These are phyloP conservation scores for Pheosia gnoma DNA, from an alignment of 2,888 invertebrate genomes.

Conservation along the genomic window DNA sequence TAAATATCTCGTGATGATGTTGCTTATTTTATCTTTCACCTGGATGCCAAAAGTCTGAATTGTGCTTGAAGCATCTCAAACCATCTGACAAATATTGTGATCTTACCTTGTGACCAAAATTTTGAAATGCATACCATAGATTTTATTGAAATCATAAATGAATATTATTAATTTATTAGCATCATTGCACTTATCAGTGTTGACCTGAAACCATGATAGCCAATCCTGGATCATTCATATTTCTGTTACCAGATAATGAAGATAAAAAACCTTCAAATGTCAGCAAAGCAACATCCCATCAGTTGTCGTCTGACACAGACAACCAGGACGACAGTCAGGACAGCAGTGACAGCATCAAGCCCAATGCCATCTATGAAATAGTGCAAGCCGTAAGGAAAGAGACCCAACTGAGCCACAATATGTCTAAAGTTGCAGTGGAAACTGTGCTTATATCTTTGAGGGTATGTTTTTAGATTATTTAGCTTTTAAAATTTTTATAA, in stretches of 20 bases:
- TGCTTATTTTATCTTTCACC: no score
- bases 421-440: slow-evolving; percentile 92
- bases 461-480: slow-evolving; percentile 46
- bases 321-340: slow-evolving; percentile 80
- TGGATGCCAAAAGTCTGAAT: no score
- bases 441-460: slow-evolving; percentile 86
- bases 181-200: no score
- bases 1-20: no score
- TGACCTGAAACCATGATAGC: no score
- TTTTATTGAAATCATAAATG: no score
- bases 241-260: slow-evolving; percentile 45
- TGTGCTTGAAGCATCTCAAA: no score
- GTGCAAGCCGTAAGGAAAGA: slow-evolving; percentile 92
- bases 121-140: no score
- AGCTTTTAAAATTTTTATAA: no score
- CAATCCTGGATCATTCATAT: neutral
- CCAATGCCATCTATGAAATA: slow-evolving; percentile 88
- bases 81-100: no score
- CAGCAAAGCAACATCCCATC: slow-evolving; percentile 59
- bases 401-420: slow-evolving; percentile 93
- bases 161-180: neutral
- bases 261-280: slow-evolving; percentile 47
- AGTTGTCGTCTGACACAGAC: slow-evolving; percentile 75
- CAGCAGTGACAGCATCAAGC: slow-evolving; percentile 77
- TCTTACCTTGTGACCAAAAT: no score